Conservation (phyloP, 2,888 invertebrate species). For the Serripes groenlandicus region DNA sequence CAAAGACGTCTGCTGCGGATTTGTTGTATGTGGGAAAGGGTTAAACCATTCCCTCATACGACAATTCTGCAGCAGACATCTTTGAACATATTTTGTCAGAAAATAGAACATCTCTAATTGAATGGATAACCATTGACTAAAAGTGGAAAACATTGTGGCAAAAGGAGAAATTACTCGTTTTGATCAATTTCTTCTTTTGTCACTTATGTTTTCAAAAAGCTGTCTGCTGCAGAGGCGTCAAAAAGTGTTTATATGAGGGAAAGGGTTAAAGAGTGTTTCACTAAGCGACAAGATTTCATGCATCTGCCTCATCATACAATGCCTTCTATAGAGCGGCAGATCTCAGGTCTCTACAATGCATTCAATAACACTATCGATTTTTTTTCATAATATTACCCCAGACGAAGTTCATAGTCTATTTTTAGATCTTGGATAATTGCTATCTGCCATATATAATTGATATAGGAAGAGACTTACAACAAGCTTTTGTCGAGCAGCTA, state of each 20-base stretch:
- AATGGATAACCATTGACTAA: too few species aligned
- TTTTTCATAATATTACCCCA: conserved; percentile 44
- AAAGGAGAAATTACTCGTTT: not conserved
- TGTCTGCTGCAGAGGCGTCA: too few species aligned
- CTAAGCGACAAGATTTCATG: not conserved
- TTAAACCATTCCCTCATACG: too few species aligned
- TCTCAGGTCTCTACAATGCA: conserved; percentile 19
- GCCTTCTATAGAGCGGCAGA: too few species aligned
- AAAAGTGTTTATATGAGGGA: not conserved
- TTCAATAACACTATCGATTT: conserved; percentile 53
- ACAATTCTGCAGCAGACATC: too few species aligned
- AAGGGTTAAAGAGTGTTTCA: not conserved
- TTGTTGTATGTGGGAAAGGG: too few species aligned
- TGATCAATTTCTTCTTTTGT: not conserved
- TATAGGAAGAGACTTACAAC: conserved; percentile 25
- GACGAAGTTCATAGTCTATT: conserved; percentile 51
- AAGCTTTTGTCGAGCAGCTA: conserved; percentile 1
- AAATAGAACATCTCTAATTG: too few species aligned
- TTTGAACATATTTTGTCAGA: too few species aligned
- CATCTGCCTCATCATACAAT: too few species aligned
- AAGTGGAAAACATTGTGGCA: not conserved
- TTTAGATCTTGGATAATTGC: conserved; percentile 42
- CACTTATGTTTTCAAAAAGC: too few species aligned
- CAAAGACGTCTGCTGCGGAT: too few species aligned
- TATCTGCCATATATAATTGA: conserved; percentile 42